Percentiles rank a stretch among this genome's conserved stretches.
These are phyloP conservation scores for Drosophila ustulata DNA, from an alignment of 2,888 invertebrate species.

Conservation along the genomic window DNA sequence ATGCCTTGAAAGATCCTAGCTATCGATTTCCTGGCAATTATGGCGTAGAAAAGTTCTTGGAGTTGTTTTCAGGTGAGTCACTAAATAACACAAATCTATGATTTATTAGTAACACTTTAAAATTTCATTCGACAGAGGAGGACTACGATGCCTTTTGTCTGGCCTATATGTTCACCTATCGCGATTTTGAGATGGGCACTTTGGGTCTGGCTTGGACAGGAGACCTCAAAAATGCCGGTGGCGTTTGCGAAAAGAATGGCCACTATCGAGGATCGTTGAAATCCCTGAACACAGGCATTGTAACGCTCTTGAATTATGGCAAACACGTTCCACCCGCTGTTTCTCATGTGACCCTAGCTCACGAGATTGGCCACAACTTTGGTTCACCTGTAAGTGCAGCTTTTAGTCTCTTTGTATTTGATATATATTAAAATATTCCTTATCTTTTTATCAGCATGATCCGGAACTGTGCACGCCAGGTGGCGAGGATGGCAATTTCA, in stretches of 20 bases:
- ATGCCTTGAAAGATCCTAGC: constrained; percentile 93
- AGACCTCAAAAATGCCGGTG: constrained; percentile 97
- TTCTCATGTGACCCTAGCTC: constrained; percentile 98
- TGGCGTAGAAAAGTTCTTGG: constrained; percentile 99
- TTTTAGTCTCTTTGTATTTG: too few relatives aligned
- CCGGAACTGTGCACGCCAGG: constrained; percentile 97
- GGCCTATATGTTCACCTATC: constrained; percentile 99
- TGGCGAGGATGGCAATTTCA: constrained; percentile 98
- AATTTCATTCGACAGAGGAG: constrained; percentile 88
- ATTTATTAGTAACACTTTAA: not conserved
- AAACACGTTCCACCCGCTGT: constrained; percentile 99
- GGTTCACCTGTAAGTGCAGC: constrained; percentile 94
- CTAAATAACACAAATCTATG: not conserved
- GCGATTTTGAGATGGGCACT: constrained; percentile 98
- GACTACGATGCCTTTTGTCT: constrained; percentile 99
- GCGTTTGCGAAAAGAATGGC: constrained; percentile 99
- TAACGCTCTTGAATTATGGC: constrained; percentile 98
- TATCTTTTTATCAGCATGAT: constrained; percentile 90
- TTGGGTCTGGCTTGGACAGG: constrained; percentile 99
- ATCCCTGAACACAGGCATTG: constrained; percentile 98
- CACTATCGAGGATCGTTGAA: constrained; percentile 97
- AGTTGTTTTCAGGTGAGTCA: constrained; percentile 94
- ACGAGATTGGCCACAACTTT: constrained; percentile 99
- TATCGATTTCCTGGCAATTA: constrained; percentile 97
- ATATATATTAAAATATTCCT: too few relatives aligned